Evolutionary conservation across 2,888 invertebrate species (phyloP).

Genomic region (Orthosia cruda): DNA sequence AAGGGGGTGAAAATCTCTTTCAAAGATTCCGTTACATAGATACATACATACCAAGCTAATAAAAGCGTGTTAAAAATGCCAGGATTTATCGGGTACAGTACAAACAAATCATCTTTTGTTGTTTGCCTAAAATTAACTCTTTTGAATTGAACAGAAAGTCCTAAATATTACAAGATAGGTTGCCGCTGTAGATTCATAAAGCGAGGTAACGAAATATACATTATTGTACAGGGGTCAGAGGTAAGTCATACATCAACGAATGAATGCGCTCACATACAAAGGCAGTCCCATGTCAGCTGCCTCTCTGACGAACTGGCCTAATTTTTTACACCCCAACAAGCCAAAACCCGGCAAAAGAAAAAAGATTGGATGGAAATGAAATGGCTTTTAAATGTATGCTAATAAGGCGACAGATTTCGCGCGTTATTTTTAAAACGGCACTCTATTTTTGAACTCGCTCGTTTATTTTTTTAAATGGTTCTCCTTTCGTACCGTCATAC

Average conservation of each 20-base stretch:
- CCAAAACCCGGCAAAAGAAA: background rate
- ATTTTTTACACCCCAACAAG: background rate
- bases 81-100: no score
- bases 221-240: background rate
- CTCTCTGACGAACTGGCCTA: background rate
- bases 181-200: background rate
- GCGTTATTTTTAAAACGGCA: no score
- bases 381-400: constrained; percentile 11
- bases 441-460: no score
- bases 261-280: constrained; percentile 13
- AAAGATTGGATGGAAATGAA: background rate
- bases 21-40: no score
- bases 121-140: no score
- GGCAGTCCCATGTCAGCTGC: constrained; percentile 9
- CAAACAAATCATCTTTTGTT: no score
- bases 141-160: background rate
- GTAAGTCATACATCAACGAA: constrained; percentile 17
- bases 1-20: no score
- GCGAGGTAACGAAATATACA: background rate
- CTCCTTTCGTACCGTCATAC: no score
- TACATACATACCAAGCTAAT: no score
- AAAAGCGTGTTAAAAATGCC: no score
- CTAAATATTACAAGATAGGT: background rate
- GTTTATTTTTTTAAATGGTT: no score
- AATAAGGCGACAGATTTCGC: background rate